Percentiles rank a stretch among this genome's conserved stretches.
These are phyloP conservation scores for Liodrosophila aerea DNA, from an alignment of 2,888 invertebrate genomes.

Conservation along the genomic window DNA sequence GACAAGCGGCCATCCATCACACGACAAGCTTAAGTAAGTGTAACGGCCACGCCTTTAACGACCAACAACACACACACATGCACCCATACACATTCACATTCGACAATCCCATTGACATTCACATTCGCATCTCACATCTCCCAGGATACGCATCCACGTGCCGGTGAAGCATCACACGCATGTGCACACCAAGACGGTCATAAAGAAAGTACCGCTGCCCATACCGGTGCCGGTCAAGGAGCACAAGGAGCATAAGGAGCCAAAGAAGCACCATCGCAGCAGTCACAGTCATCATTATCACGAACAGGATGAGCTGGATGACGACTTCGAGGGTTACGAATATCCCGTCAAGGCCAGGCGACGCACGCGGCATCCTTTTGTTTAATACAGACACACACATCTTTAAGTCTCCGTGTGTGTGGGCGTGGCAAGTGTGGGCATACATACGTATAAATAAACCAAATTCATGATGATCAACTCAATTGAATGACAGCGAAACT, in stretches of 20 bases:
- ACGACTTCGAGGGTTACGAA: constrained; percentile 81
- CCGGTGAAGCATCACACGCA: constrained; percentile 83
- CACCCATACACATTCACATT: constrained; percentile 11
- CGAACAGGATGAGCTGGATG: constrained; percentile 75
- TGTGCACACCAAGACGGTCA: constrained; percentile 82
- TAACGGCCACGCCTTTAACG: constrained; percentile 50
- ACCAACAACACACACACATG: constrained; percentile 7
- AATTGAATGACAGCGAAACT: constrained; percentile 30
- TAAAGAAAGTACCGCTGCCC: constrained; percentile 82
- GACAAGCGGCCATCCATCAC: constrained; percentile 76
- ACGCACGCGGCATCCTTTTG: constrained; percentile 79
- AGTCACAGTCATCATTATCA: constrained; percentile 67
- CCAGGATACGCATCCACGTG: constrained; percentile 81
- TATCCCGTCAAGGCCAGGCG: constrained; percentile 80
- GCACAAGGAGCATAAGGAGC: constrained; percentile 65
- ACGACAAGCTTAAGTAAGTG: constrained; percentile 80
- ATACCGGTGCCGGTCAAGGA: constrained; percentile 81
- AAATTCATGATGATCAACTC: constrained; percentile 52
- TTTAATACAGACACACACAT: constrained; percentile 48
- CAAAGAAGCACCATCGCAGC: constrained; percentile 71
- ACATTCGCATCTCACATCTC: constrained; percentile 13
- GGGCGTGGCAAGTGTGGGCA: constrained; percentile 25
- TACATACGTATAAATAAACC: constrained; percentile 59
- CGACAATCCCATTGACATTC: constrained; percentile 19
- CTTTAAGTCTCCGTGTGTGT: constrained; percentile 13